A percentile compares a stretch with the other conserved stretches of the same genome.
These are phyloP conservation scores for Panurus biarmicus DNA, from an alignment of 2,113 vertebrate genomes.

Conservation along the genomic window DNA sequence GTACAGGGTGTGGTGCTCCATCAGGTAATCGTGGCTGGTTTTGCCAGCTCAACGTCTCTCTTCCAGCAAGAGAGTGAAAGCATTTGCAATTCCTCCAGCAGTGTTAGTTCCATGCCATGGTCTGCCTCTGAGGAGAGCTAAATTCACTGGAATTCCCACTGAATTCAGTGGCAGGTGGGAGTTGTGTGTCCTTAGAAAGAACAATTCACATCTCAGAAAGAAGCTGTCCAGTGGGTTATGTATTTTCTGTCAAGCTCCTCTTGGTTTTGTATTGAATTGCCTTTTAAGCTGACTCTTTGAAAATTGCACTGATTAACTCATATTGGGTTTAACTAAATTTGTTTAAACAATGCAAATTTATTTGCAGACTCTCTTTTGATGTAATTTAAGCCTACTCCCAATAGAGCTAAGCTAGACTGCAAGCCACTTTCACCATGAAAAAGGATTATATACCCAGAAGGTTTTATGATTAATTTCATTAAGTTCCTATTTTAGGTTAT, in stretches of 20 bases:
- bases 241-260: not conserved
- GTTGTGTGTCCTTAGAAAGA: not conserved
- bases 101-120: not conserved
- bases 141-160: not conserved
- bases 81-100: not conserved
- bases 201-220: not conserved
- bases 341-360: constrained; percentile 40
- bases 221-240: not conserved
- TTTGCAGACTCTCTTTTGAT: constrained; percentile 34
- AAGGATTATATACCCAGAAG: constrained; percentile 10
- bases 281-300: not conserved
- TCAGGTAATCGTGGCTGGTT: not conserved
- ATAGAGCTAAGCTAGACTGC: not conserved
- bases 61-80: not conserved
- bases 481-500: constrained; percentile 9
- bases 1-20: not conserved
- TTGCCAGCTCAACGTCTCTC: not conserved
- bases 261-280: not conserved
- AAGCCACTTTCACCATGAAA: not conserved
- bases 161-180: not conserved
- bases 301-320: constrained; percentile 41
- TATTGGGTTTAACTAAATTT: constrained; percentile 42
- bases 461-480: constrained; percentile 8
- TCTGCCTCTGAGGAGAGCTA: not conserved
- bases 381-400: not conserved